phyloP scores from a whole-genome alignment of 2,888 invertebrate species.

The Eudasyphora cyanicolor region DNA sequence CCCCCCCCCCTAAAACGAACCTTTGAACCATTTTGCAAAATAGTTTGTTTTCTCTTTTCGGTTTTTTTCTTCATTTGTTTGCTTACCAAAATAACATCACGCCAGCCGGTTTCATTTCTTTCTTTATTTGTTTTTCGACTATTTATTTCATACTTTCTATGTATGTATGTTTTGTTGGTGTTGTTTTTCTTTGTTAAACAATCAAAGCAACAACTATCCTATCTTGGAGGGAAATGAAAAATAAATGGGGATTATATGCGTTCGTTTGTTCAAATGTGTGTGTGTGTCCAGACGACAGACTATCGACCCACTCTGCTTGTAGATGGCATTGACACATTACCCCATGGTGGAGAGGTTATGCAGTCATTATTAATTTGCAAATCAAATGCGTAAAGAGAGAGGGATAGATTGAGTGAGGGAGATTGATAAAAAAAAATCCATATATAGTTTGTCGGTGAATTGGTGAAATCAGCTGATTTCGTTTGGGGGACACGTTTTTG shows the following conservation, averaged over 20 bases:
- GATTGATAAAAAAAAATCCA: neutral
- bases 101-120: conserved; percentile 16
- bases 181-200: conserved; percentile 5
- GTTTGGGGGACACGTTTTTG: neutral
- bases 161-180: too few relatives aligned
- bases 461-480: conserved; percentile 18
- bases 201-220: neutral
- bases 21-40: neutral
- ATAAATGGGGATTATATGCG: too few relatives aligned
- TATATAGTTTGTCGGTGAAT: too few relatives aligned
- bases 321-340: conserved; percentile 12
- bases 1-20: neutral
- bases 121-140: neutral
- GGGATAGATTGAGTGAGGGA: neutral
- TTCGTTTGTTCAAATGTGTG: neutral
- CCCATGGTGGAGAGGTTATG: neutral
- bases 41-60: neutral
- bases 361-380: conserved; percentile 5
- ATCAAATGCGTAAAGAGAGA: neutral
- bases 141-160: neutral
- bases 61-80: neutral
- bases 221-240: neutral
- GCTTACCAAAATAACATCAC: conserved; percentile 2
- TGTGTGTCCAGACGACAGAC: neutral
- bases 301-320: neutral